Evolutionary conservation across 2,888 invertebrate genomes (phyloP).

Genomic region (Zaprionus lineosus): DNA sequence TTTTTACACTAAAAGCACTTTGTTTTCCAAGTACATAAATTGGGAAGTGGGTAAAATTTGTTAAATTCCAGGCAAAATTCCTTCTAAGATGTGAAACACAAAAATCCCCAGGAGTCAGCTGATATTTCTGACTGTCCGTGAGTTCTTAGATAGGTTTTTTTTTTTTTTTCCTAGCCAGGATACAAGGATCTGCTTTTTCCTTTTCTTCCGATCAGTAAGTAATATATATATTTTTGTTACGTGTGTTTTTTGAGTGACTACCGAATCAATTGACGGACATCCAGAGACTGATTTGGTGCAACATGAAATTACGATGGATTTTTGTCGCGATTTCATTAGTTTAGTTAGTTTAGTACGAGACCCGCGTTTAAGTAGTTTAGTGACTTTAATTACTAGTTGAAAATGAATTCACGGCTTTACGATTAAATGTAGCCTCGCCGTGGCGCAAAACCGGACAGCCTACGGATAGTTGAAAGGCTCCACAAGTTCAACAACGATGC

Average conservation of each 20-base stretch:
- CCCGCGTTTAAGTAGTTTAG: slow-evolving; percentile 23
- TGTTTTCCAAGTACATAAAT: too few species aligned
- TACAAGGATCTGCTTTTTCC: too few species aligned
- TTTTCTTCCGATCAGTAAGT: too few species aligned
- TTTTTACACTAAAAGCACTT: too few species aligned
- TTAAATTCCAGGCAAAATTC: too few species aligned
- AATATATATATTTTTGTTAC: too few species aligned
- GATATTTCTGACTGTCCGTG: too few species aligned
- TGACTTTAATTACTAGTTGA: slow-evolving; percentile 37
- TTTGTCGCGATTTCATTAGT: slow-evolving; percentile 6
- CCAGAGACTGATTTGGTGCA: slow-evolving; percentile 34
- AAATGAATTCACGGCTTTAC: slow-evolving; percentile 26
- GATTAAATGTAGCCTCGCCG: slow-evolving; percentile 32
- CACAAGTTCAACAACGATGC: slow-evolving; percentile 19
- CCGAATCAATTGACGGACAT: slow-evolving; percentile 26
- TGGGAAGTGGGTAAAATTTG: too few species aligned
- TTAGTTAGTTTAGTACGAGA: neutral
- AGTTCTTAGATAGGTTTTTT: too few species aligned
- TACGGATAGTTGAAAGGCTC: slow-evolving; percentile 19
- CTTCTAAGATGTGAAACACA: too few species aligned
- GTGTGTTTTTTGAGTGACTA: slow-evolving; percentile 4
- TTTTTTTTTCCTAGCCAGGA: too few species aligned
- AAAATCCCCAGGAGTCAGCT: too few species aligned
- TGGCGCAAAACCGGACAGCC: slow-evolving; percentile 18
- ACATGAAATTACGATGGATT: neutral